Evolutionary conservation across 2,888 invertebrate species (phyloP), one percentile per base, ranked within the genome.

Genomic region (Panzeria rudis): DNA sequence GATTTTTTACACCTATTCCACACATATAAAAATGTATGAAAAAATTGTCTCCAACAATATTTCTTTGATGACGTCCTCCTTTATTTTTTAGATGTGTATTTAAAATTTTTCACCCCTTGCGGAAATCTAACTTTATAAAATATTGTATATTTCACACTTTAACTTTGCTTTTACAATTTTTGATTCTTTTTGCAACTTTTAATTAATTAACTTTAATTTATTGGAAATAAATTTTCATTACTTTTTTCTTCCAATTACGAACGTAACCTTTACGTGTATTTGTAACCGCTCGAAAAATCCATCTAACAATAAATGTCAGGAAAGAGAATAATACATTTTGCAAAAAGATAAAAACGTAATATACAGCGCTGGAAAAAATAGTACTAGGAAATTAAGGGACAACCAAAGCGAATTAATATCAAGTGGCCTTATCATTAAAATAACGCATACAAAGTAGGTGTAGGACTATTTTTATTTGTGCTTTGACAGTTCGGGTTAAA

Each of bases 51-150:
- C 79, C 75, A 80, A 62, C 56, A 79, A 69, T 68, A 35, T 71
- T 62, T 78, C 78, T 72, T 80, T 82, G 85, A 82, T 85, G 85
- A 85, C 85, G 84, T 84, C 72, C 81, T 71, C 71, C 72, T 84
- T 71, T 79, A 25, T 20, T 64, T 61, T 66, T 47, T 50, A 25
- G 41, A 20, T 76, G 25, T 64, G 56, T 80, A 64, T 64, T 80
- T 35, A 41, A 47, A 72, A 61, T 59, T 66, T 66, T 52, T 66
- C 17, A 32, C 41, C 25, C 38, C 64, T 66, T 41, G 4, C 9
- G 35, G n/a, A 9, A 17, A 54, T 64, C n/a, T 66, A 50, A 73
- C 59, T 73, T 47, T 54, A 15, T 9, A 17, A 25, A 47, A 54
- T 3, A 15, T 52, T 38, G 5, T 59, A 41, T 38, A 7, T 61